Base-by-base conservation (phyloP, 2,797 vertebrate genomes). In the Chelon labrosus region DNA sequence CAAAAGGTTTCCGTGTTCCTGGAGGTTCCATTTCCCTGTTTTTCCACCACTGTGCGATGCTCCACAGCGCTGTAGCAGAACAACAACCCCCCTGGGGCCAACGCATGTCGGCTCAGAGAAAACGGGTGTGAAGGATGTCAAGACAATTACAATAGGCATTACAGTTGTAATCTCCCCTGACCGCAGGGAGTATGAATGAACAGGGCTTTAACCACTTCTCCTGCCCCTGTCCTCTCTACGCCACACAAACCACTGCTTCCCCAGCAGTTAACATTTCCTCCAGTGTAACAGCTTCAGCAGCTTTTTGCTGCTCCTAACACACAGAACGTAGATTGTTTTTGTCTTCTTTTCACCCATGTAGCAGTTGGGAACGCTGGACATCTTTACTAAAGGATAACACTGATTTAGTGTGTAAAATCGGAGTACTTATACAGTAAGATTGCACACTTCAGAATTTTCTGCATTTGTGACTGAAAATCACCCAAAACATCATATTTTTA, bases 71-170 rank as follows among this genome's bases (percentile, higher is more conserved):
- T 55, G 79, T 13, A 73, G 80, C 76, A 77, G 75, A 77, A 84
- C 71, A 83, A 58, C 77, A 75, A 64, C 20, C 65, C 54, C 73
- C 80, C 44, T 13, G 39, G 65, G 79, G 76, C 79, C 53, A 19
- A 31, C 42, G 20, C 68, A 60, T 10, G 50, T 66, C 44, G 27
- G 67, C 87, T 83, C 75, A 70, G 77, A 79, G 83, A 84, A 65
- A 83, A 73, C 73, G 65, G 80, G 68, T 86, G 88, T 89, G 89
- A 92, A 90, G 89, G 80, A 85, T 93, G 91, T 93, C 91, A 91
- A 88, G 86, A 91, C 88, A 91, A 93, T 93, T 93, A 94, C 85
- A 89, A 88, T 86, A 87, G 86, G 86, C 90, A 87, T 88, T 90
- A 79, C 81, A 82, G 75, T 63, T 70, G 85, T 91, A 89, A 92